Conservation (phyloP, 2,888 invertebrate species). For the Lordiphosa fenestrarum region DNA sequence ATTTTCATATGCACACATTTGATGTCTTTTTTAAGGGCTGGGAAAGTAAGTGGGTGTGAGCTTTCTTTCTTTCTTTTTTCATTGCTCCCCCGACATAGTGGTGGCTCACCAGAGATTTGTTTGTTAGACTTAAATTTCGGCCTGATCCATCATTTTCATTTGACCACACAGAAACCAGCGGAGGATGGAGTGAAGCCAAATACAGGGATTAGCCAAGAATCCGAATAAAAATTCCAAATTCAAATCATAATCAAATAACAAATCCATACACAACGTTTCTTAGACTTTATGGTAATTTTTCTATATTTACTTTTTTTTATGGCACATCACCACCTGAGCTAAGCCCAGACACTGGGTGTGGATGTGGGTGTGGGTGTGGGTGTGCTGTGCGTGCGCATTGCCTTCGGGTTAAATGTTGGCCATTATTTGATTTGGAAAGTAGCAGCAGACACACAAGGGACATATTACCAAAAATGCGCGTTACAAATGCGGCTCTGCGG, state of each 20-base stretch:
- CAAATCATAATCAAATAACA: constrained; percentile 66
- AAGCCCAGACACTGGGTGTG: background rate
- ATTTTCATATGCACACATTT: constrained; percentile 45
- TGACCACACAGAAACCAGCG: constrained; percentile 1
- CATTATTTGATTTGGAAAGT: constrained; percentile 59
- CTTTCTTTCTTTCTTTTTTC: constrained; percentile 26
- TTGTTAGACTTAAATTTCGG: constrained; percentile 7
- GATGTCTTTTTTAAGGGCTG: constrained; percentile 13
- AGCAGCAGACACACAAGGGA: constrained; percentile 31
- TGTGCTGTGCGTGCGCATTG: constrained; percentile 12
- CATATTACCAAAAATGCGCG: constrained; percentile 28
- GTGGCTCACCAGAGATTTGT: constrained; percentile 22
- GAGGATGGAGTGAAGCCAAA: constrained; percentile 7
- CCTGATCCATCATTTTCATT: no score
- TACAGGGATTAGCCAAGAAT: constrained; percentile 21
- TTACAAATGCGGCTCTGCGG: constrained; percentile 21
- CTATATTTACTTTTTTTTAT: background rate
- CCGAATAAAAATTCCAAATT: constrained; percentile 34
- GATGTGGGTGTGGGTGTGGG: no score
- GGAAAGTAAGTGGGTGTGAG: constrained; percentile 24
- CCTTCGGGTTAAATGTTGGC: constrained; percentile 45
- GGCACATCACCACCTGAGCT: constrained; percentile 22
- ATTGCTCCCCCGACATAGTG: constrained; percentile 44
- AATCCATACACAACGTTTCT: constrained; percentile 31
- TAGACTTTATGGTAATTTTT: constrained; percentile 46